Evolutionary conservation across 2,888 invertebrate species (phyloP).

Genomic region (Clivina fossor): DNA sequence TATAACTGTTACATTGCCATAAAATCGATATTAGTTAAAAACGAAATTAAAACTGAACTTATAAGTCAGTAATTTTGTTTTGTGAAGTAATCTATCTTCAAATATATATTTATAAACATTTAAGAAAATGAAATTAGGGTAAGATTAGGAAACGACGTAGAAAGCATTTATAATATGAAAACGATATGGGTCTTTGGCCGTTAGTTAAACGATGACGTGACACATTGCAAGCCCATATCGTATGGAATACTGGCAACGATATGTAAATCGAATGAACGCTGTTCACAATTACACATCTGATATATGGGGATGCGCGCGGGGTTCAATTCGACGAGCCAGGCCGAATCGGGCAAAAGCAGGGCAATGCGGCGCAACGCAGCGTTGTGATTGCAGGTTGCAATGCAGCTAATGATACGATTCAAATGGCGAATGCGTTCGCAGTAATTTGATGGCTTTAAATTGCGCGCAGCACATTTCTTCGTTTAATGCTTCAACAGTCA

Average conservation of each 20-base stretch:
- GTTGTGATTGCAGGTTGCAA: constrained; percentile 32
- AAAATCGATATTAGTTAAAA: no score
- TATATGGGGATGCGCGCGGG: constrained; percentile 30
- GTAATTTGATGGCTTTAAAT: constrained; percentile 33
- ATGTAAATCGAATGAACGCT: constrained; percentile 30
- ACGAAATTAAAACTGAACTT: no score
- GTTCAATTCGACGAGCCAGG: constrained; percentile 17
- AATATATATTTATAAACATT: no score
- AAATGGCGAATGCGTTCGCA: constrained; percentile 31
- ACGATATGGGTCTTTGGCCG: constrained; percentile 31
- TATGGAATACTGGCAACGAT: constrained; percentile 31
- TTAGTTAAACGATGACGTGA: constrained; percentile 30
- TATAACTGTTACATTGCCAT: no score
- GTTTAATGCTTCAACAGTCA: constrained; percentile 24
- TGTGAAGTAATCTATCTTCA: no score
- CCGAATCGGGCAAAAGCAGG: constrained; percentile 17
- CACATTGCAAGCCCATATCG: constrained; percentile 23
- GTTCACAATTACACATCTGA: constrained; percentile 32
- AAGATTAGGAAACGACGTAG: no score
- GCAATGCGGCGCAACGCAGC: constrained; percentile 19
- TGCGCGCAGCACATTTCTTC: constrained; percentile 27
- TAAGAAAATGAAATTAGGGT: no score
- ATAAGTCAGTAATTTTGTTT: no score
- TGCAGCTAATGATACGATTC: constrained; percentile 31
- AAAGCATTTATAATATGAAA: no score